phyloP scores from a whole-genome alignment of 2,888 invertebrate genomes.

The Lithophane socia region DNA sequence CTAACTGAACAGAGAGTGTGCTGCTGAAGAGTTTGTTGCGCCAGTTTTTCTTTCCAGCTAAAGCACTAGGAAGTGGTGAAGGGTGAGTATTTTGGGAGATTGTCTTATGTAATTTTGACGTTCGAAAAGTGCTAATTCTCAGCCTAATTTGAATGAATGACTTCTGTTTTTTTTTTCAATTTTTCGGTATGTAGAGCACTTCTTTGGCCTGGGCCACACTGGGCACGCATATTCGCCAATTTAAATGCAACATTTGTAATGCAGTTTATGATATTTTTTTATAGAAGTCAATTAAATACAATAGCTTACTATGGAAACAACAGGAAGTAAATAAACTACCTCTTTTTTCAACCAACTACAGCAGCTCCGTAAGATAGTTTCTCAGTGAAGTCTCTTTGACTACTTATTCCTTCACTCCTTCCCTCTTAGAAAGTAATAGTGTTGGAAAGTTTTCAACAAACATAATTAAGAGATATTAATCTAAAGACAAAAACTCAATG shows the following conservation, averaged over 20 bases:
- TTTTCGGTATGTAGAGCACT: too few relatives aligned
- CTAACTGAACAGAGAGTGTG: too few relatives aligned
- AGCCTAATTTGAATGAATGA: too few relatives aligned
- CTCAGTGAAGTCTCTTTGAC: constrained; percentile 19
- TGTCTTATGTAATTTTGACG: too few relatives aligned
- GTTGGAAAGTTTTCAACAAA: constrained; percentile 21
- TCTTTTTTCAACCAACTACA: neutral
- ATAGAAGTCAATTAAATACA: neutral
- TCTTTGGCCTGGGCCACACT: neutral
- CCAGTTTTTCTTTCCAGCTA: too few relatives aligned
- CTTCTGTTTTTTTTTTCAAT: neutral
- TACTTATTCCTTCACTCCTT: neutral
- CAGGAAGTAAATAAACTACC: neutral
- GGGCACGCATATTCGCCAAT: too few relatives aligned
- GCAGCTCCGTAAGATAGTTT: neutral
- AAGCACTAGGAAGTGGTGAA: neutral
- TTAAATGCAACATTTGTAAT: neutral
- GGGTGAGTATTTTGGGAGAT: too few relatives aligned
- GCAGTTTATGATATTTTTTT: neutral
- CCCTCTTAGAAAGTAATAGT: neutral
- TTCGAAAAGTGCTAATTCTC: too few relatives aligned
- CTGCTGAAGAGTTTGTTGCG: too few relatives aligned
- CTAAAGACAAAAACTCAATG: constrained; percentile 49
- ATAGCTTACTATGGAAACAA: neutral
- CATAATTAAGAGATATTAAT: constrained; percentile 45